Conservation (phyloP, 2,113 vertebrate genomes). For the Spermophilus dauricus region DNA sequence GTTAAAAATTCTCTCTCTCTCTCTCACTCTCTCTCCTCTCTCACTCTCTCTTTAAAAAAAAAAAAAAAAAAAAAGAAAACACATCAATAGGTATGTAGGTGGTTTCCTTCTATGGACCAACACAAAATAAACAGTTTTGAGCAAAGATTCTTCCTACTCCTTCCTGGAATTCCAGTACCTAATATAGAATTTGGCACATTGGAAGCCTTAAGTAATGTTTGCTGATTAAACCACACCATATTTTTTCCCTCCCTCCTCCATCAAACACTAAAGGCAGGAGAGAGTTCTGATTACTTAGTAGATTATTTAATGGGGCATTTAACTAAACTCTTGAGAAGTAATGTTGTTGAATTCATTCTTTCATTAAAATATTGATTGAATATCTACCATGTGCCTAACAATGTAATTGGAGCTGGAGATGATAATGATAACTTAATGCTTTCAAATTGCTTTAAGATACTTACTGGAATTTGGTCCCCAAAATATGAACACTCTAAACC, state of each 20-base stretch:
- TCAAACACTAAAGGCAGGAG: background rate
- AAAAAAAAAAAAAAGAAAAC: too few species aligned
- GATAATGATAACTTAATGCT: slow-evolving; percentile 27
- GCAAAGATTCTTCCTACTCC: background rate
- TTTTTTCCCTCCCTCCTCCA: background rate
- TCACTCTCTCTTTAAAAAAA: too few species aligned
- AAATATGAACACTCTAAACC: background rate
- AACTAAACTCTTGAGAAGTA: background rate
- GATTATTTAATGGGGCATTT: background rate
- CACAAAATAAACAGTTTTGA: background rate
- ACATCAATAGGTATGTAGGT: background rate
- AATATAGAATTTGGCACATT: background rate
- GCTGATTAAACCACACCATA: background rate
- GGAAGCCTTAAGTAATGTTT: background rate
- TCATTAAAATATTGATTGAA: slow-evolving; percentile 48
- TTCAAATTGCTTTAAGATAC: background rate
- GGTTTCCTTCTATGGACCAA: background rate
- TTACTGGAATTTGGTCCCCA: background rate
- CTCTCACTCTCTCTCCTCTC: too few species aligned
- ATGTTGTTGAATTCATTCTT: slow-evolving; percentile 25
- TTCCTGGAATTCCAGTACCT: background rate
- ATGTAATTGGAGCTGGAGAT: background rate
- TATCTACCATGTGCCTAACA: background rate
- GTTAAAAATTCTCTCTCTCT: too few species aligned
- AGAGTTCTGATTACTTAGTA: background rate